Conservation (phyloP, 2,113 vertebrate genomes). For the Mormyrus iriodes region DNA sequence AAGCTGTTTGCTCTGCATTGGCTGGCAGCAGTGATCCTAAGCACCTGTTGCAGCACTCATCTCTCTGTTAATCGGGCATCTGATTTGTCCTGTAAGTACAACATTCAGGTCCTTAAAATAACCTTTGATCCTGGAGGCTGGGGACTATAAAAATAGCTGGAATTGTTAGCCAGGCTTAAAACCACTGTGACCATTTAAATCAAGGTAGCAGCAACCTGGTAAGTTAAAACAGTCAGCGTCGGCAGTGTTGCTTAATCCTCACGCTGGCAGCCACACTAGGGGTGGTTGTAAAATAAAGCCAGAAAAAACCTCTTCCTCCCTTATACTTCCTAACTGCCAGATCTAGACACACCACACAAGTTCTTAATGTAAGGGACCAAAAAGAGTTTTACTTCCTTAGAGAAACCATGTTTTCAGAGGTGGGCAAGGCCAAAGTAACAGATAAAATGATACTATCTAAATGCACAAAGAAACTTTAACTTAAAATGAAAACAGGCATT, state of each 20-base stretch:
- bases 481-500: background rate
- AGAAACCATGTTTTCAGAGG: background rate
- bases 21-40: background rate
- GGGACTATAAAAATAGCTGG: background rate
- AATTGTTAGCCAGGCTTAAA: background rate
- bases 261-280: background rate
- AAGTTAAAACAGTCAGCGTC: background rate
- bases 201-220: background rate
- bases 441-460: background rate
- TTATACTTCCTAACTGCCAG: background rate
- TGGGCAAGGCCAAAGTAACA: background rate
- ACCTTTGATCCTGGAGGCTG: background rate
- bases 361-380: background rate
- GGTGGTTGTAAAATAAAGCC: background rate
- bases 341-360: background rate
- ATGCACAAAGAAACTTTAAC: background rate
- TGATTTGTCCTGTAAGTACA: constrained; percentile 4
- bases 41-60: background rate
- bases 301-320: background rate
- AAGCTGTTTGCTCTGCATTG: background rate
- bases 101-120: background rate
- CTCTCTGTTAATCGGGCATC: background rate
- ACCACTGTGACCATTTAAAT: background rate
- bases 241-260: background rate
- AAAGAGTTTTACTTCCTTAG: background rate